Conservation (phyloP, 2,888 invertebrate species). For the Morpho helenor region DNA sequence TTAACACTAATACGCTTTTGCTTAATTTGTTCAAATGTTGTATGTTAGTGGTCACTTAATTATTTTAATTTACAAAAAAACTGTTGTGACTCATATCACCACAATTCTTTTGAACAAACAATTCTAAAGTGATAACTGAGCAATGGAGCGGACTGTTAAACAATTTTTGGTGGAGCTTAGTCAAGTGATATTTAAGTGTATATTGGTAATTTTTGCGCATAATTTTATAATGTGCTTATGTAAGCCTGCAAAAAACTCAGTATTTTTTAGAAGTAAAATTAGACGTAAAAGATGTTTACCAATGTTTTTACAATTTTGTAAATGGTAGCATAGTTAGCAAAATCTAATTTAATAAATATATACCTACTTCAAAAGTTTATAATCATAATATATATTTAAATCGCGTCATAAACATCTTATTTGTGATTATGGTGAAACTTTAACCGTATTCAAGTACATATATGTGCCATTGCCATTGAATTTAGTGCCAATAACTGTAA, state of each 20-base stretch:
- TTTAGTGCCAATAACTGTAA: conserved; percentile 80
- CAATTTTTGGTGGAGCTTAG: conserved; percentile 57
- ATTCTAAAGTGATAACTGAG: conserved; percentile 64
- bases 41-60: conserved; percentile 22
- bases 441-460: conserved; percentile 59
- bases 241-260: conserved; percentile 63
- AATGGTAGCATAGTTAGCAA: conserved; percentile 68
- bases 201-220: conserved; percentile 56
- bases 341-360: conserved; percentile 55
- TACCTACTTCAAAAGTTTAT: conserved; percentile 33
- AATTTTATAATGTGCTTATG: conserved; percentile 60
- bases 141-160: conserved; percentile 53
- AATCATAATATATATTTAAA: conserved; percentile 48
- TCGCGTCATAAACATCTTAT: conserved; percentile 45
- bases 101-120: conserved; percentile 26
- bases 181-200: conserved; percentile 60
- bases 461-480: conserved; percentile 72
- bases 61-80: conserved; percentile 25
- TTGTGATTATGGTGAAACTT: conserved; percentile 42
- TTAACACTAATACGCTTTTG: conserved; percentile 54
- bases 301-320: conserved; percentile 69
- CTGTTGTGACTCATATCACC: conserved; percentile 16
- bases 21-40: conserved; percentile 35
- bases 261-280: conserved; percentile 69
- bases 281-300: conserved; percentile 59